A percentile compares a stretch with the other conserved stretches of the same genome.
These are phyloP conservation scores for Tragelaphus scriptus DNA, from an alignment of 2,113 vertebrate genomes.

Conservation along the genomic window DNA sequence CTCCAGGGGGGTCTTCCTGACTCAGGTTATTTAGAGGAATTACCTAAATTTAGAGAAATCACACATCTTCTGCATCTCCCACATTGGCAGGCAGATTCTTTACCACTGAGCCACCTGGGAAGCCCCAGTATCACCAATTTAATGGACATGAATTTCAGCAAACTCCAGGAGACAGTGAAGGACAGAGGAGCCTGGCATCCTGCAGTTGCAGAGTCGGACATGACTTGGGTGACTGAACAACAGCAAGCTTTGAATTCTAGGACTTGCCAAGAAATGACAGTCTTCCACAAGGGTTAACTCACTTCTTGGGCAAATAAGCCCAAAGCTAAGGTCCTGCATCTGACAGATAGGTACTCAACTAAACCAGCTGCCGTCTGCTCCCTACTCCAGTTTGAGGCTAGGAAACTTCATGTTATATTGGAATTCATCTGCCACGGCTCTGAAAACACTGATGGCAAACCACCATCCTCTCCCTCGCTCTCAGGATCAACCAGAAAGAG, in stretches of 20 bases:
- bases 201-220: not conserved
- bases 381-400: not conserved
- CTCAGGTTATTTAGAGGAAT: not conserved
- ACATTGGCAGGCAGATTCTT: not conserved
- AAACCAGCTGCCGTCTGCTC: not conserved
- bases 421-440: not conserved
- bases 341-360: not conserved
- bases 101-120: not conserved
- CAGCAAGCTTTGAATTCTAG: not conserved
- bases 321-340: not conserved
- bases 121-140: not conserved
- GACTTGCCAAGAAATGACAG: conserved; percentile 12
- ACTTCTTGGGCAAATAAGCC: not conserved
- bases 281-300: not conserved
- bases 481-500: not conserved
- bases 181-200: not conserved
- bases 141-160: not conserved
- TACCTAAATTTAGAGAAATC: not conserved
- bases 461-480: not conserved
- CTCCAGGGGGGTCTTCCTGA: not conserved
- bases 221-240: not conserved
- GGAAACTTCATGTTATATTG: not conserved
- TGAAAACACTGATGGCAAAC: not conserved
- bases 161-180: not conserved
- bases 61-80: not conserved